Evolutionary conservation across 2,113 vertebrate genomes (phyloP).

Genomic region (Cinclus cinclus): DNA sequence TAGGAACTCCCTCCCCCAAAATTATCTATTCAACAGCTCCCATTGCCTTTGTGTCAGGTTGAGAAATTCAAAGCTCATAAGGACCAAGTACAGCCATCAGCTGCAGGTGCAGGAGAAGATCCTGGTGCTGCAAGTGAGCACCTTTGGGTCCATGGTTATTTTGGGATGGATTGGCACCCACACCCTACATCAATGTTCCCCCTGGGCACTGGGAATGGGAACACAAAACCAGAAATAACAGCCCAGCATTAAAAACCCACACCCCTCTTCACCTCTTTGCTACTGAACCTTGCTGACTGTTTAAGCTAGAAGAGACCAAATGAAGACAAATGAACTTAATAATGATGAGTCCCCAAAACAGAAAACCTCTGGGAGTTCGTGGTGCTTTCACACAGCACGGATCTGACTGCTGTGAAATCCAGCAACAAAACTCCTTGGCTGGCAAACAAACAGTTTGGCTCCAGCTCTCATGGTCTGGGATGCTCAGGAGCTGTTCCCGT

Average conservation of each 20-base stretch:
- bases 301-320: not conserved
- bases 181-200: not conserved
- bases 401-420: not conserved
- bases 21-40: not conserved
- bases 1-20: not conserved
- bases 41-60: not conserved
- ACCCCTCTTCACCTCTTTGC: not conserved
- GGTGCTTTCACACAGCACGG: rapidly evolving
- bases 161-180: not conserved
- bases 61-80: not conserved
- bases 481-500: not conserved
- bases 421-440: not conserved
- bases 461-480: rapidly evolving
- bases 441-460: not conserved
- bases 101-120: not conserved
- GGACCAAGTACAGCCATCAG: rapidly evolving
- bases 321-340: not conserved
- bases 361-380: not conserved
- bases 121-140: not conserved
- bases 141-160: not conserved
- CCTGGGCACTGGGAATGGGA: rapidly evolving
- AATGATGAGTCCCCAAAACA: not conserved
- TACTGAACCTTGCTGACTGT: not conserved
- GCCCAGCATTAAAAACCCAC: not conserved
- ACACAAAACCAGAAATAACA: not conserved